A percentile compares a stretch with the other conserved stretches of the same genome.
These are phyloP conservation scores for Serinus canaria DNA, from an alignment of 2,113 vertebrate genomes.

Conservation along the genomic window DNA sequence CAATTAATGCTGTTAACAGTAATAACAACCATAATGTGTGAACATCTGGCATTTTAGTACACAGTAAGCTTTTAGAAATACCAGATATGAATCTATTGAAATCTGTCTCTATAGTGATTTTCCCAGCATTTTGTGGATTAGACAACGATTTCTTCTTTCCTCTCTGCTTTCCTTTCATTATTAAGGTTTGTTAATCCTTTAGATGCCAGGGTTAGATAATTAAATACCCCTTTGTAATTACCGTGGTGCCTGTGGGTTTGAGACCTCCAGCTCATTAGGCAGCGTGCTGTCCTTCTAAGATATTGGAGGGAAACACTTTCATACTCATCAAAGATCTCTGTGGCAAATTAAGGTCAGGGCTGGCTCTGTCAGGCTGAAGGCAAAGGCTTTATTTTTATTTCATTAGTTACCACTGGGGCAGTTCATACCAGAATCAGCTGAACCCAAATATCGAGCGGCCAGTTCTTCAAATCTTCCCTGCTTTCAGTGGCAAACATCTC, in stretches of 20 bases:
- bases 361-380: constrained; percentile 26
- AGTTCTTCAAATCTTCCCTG: not conserved
- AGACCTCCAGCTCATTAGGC: constrained; percentile 70
- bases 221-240: constrained; percentile 76
- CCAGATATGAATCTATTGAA: constrained; percentile 75
- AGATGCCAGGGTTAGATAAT: constrained; percentile 61
- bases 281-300: constrained; percentile 33
- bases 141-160: constrained; percentile 30
- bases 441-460: not conserved
- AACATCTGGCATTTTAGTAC: constrained; percentile 81
- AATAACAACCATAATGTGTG: constrained; percentile 78
- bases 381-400: not conserved
- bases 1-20: constrained; percentile 73
- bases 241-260: constrained; percentile 56
- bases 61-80: constrained; percentile 75
- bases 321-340: constrained; percentile 50
- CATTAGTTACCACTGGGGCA: constrained; percentile 6
- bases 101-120: constrained; percentile 71
- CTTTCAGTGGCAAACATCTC: not conserved
- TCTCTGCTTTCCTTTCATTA: constrained; percentile 58
- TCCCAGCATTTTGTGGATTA: constrained; percentile 47
- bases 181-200: constrained; percentile 70
- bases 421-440: not conserved
- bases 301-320: constrained; percentile 50
- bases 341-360: constrained; percentile 52